Evolutionary conservation across 1,140 invertebrate species (phyloP), one percentile per base, ranked within the genome.

Genomic region (Coenobita brevimanus): DNA sequence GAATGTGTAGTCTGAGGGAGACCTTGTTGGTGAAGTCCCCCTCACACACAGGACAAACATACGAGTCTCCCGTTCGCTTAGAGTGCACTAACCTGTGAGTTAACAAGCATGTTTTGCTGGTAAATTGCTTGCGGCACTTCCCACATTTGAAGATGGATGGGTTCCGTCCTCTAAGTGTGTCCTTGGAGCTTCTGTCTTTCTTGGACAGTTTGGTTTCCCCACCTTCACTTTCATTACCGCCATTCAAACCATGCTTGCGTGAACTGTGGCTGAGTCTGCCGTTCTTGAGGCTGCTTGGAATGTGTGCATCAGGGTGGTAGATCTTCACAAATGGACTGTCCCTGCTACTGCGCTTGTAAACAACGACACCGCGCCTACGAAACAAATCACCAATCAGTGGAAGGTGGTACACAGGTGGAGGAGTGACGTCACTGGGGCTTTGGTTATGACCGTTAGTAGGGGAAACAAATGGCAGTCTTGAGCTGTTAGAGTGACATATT

Each of bases 41-140:
- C n/a, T 41, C 41, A 30, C 80, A 82, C 38, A 82, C 64, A 3
- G 80, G 60, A 21, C 80, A 82, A 1, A 62, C 60, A 13, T 64
- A 69, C 0, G 80, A 46, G n/a, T 64, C 24, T 15, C 62, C 80
- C 3, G 27, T 0, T 4, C 17, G 24, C 27, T 27, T 38, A 13
- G 46, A 10, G 6, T 82, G 80, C 3, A 62, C 33, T 27, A 71
- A 69, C 21, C 24, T 54, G 33, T 82, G 80, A 13, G 21, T 54
- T 62, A 82, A 43, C 62, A 69, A 69, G 4, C n/a, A 36, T 27
- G 41, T 69, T 27, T 69, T 64, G 17, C 27, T 41, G 8, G 33
- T 46, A 50, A 82, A 82, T 41, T 82, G 80, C 30, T 69, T 82
- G 17, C 21, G 62, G 30, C 80, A 82, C 27, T 67, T 41, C 0